A percentile compares a stretch with the other conserved stretches of the same genome.
Evolutionary conservation across 2,113 vertebrate genomes (phyloP).

Genomic region (Erythrolamprus reginae): DNA sequence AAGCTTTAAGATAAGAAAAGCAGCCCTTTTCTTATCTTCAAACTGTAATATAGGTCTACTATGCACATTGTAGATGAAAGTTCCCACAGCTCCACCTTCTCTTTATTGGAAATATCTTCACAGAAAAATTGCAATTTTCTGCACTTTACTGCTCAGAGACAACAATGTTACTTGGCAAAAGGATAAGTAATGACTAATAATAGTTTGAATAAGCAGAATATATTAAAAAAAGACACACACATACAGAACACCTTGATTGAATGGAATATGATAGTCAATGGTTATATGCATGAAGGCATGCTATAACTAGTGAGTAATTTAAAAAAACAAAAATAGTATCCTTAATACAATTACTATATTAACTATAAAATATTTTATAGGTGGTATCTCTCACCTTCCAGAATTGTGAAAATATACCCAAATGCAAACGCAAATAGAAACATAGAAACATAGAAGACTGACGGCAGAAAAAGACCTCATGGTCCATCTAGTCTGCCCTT

Average conservation of each 20-base stretch:
- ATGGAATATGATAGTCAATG: neutral
- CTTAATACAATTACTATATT: neutral
- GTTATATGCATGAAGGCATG: neutral
- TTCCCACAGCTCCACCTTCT: slow-evolving; percentile 1
- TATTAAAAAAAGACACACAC: neutral
- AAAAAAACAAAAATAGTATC: neutral
- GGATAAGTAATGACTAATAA: neutral
- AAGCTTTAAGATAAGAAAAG: slow-evolving; percentile 19
- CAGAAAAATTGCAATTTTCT: neutral
- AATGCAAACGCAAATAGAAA: too few species aligned
- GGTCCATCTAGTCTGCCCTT: too few species aligned
- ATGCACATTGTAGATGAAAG: neutral
- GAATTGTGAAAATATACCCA: too few species aligned
- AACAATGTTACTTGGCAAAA: neutral
- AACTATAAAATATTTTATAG: too few species aligned
- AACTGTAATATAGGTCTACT: neutral
- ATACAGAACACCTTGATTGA: neutral
- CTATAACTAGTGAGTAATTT: neutral
- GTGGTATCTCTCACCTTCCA: too few species aligned
- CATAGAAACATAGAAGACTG: too few species aligned
- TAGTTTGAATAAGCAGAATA: neutral
- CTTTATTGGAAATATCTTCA: slow-evolving; percentile 17
- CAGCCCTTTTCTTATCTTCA: slow-evolving; percentile 9
- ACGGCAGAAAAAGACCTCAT: too few species aligned
- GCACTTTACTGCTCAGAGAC: neutral